phyloP scores from a whole-genome alignment of 1,140 invertebrate species.

The Aphelenchoides fujianensis region DNA sequence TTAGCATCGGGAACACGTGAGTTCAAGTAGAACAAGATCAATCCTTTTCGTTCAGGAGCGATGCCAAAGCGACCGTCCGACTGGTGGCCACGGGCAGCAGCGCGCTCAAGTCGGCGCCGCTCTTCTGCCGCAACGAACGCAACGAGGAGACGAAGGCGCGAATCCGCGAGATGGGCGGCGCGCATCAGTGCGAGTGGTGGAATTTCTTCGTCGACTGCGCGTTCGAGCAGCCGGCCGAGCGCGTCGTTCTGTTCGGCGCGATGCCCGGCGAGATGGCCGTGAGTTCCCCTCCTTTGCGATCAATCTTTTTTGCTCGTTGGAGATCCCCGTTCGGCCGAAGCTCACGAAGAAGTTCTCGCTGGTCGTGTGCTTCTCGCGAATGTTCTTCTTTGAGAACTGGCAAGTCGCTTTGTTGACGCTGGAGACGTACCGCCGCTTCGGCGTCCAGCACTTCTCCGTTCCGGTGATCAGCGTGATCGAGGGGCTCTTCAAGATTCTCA shows the following conservation, averaged over 20 bases:
- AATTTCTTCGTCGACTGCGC: neutral
- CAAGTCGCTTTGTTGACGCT: neutral
- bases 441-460: neutral
- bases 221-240: neutral
- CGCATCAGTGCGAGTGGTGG: neutral
- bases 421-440: neutral
- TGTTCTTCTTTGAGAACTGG: conserved; percentile 7
- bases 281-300: neutral
- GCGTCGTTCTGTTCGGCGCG: neutral
- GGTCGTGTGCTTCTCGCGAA: conserved; percentile 6
- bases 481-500: neutral
- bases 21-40: neutral
- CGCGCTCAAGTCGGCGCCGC: neutral
- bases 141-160: neutral
- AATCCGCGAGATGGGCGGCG: neutral
- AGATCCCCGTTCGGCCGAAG: neutral
- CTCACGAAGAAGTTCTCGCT: neutral
- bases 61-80: too few relatives aligned
- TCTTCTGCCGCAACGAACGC: neutral
- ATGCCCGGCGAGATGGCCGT: neutral
- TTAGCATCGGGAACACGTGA: neutral
- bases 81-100: neutral
- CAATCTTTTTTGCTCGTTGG: neutral
- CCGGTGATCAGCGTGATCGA: neutral
- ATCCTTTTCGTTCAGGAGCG: neutral